Evolutionary conservation across 2,888 invertebrate species (phyloP).

Genomic region (Argyra leucocephala): DNA sequence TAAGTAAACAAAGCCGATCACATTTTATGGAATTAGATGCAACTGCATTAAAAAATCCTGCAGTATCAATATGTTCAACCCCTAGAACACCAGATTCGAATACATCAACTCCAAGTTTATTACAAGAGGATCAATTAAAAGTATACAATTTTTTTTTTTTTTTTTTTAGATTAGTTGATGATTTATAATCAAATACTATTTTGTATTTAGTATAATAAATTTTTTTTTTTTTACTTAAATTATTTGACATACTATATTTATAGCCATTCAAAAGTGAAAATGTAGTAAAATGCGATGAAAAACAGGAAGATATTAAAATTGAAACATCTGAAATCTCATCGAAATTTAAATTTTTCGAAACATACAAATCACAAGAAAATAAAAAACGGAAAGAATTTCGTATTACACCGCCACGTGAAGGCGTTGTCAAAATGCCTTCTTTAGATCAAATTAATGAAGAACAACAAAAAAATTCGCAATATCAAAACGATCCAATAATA

Average conservation of each 20-base stretch:
- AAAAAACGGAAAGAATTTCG: conserved; percentile 60
- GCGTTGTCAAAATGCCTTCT: conserved; percentile 49
- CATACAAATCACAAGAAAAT: conserved; percentile 60
- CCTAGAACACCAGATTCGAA: conserved; percentile 20
- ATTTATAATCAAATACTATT: too few relatives aligned
- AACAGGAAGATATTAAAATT: conserved; percentile 65
- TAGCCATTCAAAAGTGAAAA: conserved; percentile 45
- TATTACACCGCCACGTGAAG: conserved; percentile 80
- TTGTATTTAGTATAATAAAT: too few relatives aligned
- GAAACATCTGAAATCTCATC: conserved; percentile 75
- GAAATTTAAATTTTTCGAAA: conserved; percentile 85
- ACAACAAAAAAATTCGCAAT: conserved; percentile 57
- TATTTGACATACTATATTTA: neutral
- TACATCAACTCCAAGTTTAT: conserved; percentile 14
- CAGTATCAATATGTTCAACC: conserved; percentile 11
- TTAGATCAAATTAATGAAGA: conserved; percentile 56
- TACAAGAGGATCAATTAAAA: conserved; percentile 19
- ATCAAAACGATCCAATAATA: conserved; percentile 54
- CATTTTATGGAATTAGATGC: conserved; percentile 81
- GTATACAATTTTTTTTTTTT: conserved; percentile 12
- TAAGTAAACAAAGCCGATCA: conserved; percentile 77
- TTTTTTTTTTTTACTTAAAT: too few relatives aligned
- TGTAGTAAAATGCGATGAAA: conserved; percentile 63
- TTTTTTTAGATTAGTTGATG: neutral
- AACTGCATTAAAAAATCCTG: conserved; percentile 34